Percentiles rank a stretch among this genome's conserved stretches.
phyloP scores from a whole-genome alignment of 1,140 invertebrate genomes.

The Colletes latitarsis region DNA sequence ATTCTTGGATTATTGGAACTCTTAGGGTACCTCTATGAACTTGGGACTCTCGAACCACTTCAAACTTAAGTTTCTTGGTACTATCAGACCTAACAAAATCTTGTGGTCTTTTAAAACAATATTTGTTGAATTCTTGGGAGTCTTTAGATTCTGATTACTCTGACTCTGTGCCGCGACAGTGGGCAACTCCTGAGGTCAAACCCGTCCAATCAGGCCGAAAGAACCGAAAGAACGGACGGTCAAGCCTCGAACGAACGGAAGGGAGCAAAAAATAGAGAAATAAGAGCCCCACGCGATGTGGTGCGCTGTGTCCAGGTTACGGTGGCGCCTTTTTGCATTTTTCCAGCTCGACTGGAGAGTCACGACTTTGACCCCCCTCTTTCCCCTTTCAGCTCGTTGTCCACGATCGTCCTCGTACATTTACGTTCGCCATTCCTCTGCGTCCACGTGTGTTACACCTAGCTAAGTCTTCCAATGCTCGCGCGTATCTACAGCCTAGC shows the following conservation, averaged over 20 bases:
- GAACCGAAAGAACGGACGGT: not conserved
- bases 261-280: slow-evolving; percentile 38
- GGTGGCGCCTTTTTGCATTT: slow-evolving; percentile 72
- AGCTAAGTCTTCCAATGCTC: slow-evolving; percentile 40
- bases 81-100: too few relatives aligned
- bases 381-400: slow-evolving; percentile 38
- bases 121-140: too few relatives aligned
- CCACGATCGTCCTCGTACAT: slow-evolving; percentile 56
- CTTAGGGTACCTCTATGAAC: too few relatives aligned
- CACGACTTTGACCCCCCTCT: slow-evolving; percentile 68
- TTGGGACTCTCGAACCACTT: too few relatives aligned
- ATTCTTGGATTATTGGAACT: too few relatives aligned
- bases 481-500: slow-evolving; percentile 24
- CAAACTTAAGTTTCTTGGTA: not conserved
- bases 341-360: slow-evolving; percentile 61
- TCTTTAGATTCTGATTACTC: not conserved
- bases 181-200: not conserved
- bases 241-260: slow-evolving; percentile 51
- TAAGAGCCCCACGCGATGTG: slow-evolving; percentile 51
- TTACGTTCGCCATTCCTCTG: slow-evolving; percentile 57
- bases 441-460: slow-evolving; percentile 51
- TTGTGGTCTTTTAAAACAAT: too few relatives aligned
- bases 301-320: slow-evolving; percentile 64
- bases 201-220: not conserved
- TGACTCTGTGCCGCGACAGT: not conserved